Conservation (phyloP, 64 coral and sea anemone species). For the Montipora cactus region DNA sequence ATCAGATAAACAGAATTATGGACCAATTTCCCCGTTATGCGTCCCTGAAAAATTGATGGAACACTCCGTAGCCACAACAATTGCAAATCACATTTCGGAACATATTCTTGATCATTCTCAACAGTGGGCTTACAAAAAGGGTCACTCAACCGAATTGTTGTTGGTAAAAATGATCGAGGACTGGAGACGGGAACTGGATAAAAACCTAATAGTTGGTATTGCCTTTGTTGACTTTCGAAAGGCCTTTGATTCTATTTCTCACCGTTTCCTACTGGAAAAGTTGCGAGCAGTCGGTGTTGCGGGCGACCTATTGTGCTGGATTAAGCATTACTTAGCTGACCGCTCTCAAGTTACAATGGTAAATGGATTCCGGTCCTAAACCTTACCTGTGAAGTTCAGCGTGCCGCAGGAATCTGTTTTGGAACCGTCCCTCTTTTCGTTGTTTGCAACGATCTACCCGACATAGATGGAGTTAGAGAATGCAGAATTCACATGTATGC, state of each 20-base stretch:
- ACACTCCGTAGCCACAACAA: constrained; percentile 10
- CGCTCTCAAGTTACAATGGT: constrained; percentile 2
- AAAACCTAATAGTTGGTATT: constrained; percentile 22
- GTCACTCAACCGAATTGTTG: background rate
- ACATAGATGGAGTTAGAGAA: background rate
- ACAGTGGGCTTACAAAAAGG: constrained; percentile 62
- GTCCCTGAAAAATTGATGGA: constrained; percentile 50
- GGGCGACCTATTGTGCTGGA: constrained; percentile 32
- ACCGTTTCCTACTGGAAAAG: too few relatives aligned
- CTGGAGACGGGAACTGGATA: background rate
- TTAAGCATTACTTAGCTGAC: constrained; percentile 44
- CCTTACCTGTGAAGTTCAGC: constrained; percentile 5
- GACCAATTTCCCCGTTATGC: constrained; percentile 50
- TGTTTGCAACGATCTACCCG: constrained; percentile 34
- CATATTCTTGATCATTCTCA: constrained; percentile 30
- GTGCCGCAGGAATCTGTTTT: constrained; percentile 54
- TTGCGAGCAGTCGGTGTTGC: too few relatives aligned
- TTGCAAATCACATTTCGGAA: constrained; percentile 20
- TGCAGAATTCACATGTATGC: background rate
- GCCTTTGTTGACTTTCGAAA: constrained; percentile 59
- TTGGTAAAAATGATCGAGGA: too few relatives aligned
- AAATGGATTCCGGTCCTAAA: constrained; percentile 22
- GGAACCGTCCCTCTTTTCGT: constrained; percentile 27
- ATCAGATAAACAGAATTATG: background rate
- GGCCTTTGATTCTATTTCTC: constrained; percentile 48